These are phyloP conservation scores for Pachyrhynchus sulphureomaculatus DNA, from an alignment of 1,140 invertebrate species.

Conservation along the genomic window DNA sequence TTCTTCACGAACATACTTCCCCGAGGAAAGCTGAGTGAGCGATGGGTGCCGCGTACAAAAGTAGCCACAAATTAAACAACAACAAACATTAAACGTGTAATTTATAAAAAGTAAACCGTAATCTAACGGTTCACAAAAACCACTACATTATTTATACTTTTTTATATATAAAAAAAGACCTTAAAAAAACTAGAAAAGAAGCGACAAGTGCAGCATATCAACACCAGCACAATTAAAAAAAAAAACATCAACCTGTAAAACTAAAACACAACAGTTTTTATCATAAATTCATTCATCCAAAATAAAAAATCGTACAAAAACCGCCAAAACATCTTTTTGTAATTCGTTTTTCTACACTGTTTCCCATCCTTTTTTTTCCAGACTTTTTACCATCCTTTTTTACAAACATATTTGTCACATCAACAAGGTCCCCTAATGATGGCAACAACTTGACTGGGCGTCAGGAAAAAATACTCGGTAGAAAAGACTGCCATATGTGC, in stretches of 20 bases:
- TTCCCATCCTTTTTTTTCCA: constrained; percentile 10
- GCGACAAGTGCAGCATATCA: too few relatives aligned
- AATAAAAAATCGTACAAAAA: constrained; percentile 11
- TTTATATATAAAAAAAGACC: too few relatives aligned
- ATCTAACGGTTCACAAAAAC: too few relatives aligned
- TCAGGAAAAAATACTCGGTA: constrained; percentile 18
- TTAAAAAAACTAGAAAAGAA: too few relatives aligned
- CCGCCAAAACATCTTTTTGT: constrained; percentile 1
- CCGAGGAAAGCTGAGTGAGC: too few relatives aligned
- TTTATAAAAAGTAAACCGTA: too few relatives aligned
- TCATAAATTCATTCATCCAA: constrained; percentile 12
- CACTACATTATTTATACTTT: too few relatives aligned
- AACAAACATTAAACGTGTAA: too few relatives aligned
- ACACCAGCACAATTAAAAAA: too few relatives aligned
- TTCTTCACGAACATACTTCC: too few relatives aligned
- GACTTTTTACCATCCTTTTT: background rate
- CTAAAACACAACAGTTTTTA: constrained; percentile 1
- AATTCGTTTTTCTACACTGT: background rate
- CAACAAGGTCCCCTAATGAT: constrained; percentile 17
- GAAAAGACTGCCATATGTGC: constrained; percentile 35
- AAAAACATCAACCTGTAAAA: background rate
- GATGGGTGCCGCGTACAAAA: too few relatives aligned
- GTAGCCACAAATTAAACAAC: too few relatives aligned
- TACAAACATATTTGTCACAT: constrained; percentile 18
- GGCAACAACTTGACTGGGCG: constrained; percentile 25